phyloP scores from a whole-genome alignment of 2,888 invertebrate genomes.

The Morpho achilles region DNA sequence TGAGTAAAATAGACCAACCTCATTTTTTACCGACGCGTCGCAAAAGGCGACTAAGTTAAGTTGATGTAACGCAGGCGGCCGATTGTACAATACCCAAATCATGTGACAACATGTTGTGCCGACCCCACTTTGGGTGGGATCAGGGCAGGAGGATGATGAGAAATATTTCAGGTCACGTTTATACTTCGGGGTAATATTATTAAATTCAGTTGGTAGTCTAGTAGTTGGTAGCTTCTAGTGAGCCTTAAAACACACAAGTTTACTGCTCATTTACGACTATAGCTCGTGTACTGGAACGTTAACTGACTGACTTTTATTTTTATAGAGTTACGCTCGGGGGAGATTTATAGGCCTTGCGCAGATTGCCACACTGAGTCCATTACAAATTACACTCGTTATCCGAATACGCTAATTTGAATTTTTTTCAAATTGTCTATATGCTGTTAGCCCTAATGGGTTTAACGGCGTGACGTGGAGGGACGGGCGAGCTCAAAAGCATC shows the following conservation, averaged over 20 bases:
- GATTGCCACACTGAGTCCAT: not conserved
- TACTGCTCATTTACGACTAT: constrained; percentile 21
- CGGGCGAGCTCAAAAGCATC: no score
- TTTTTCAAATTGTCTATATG: not conserved
- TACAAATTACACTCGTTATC: not conserved
- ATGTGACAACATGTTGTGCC: no score
- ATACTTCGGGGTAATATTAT: not conserved
- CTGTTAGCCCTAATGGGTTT: not conserved
- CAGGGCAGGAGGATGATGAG: no score
- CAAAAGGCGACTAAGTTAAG: no score
- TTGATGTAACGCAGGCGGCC: no score
- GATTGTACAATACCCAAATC: no score
- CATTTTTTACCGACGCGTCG: no score
- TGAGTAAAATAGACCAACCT: no score
- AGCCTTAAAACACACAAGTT: constrained; percentile 19
- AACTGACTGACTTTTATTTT: constrained; percentile 10
- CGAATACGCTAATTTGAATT: not conserved
- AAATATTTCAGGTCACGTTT: no score
- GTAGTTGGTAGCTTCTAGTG: constrained; percentile 5
- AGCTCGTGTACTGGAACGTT: constrained; percentile 15
- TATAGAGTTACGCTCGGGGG: constrained; percentile 9
- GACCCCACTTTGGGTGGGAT: no score
- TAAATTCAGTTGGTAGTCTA: constrained; percentile 5
- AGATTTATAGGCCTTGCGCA: not conserved
- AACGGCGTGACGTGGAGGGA: not conserved